phyloP scores from a whole-genome alignment of 2,113 vertebrate species.

The Silurus meridionalis region DNA sequence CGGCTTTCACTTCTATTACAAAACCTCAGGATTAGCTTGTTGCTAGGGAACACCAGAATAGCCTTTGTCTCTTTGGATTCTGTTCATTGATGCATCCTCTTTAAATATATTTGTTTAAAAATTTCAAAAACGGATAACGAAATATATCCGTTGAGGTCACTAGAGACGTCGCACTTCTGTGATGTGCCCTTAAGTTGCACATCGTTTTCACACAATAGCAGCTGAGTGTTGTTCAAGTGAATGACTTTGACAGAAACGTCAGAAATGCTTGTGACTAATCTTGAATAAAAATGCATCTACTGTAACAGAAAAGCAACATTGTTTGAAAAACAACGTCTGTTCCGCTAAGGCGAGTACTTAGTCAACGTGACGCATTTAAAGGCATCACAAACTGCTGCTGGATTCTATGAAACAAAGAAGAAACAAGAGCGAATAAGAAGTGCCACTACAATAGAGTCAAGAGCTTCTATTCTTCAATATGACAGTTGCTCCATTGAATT shows the following conservation, averaged over 20 bases:
- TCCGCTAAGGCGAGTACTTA: slow-evolving; percentile 14
- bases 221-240: not conserved
- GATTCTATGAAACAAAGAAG: slow-evolving; percentile 14
- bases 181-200: not conserved
- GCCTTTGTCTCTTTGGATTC: slow-evolving; percentile 30
- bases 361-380: slow-evolving; percentile 19
- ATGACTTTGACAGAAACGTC: not conserved
- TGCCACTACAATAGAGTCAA: slow-evolving; percentile 22
- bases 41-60: slow-evolving; percentile 56
- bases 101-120: not conserved
- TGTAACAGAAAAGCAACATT: not conserved
- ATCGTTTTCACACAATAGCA: not conserved
- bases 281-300: not conserved
- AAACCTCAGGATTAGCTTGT: slow-evolving; percentile 50
- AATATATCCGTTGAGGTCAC: slow-evolving; percentile 7
- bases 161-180: not conserved
- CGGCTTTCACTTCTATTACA: slow-evolving; percentile 16
- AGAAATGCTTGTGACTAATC: slow-evolving; percentile 4
- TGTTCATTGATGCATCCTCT: slow-evolving; percentile 28
- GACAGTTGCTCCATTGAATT: slow-evolving; percentile 32
- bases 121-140: slow-evolving; percentile 1
- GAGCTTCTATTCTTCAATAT: slow-evolving; percentile 37
- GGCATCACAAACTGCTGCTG: not conserved
- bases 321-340: slow-evolving; percentile 15
- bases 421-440: not conserved